Evolutionary conservation across 2,888 invertebrate species (phyloP), one percentile per base, ranked within the genome.

Genomic region (Mechanitis messenoides): DNA sequence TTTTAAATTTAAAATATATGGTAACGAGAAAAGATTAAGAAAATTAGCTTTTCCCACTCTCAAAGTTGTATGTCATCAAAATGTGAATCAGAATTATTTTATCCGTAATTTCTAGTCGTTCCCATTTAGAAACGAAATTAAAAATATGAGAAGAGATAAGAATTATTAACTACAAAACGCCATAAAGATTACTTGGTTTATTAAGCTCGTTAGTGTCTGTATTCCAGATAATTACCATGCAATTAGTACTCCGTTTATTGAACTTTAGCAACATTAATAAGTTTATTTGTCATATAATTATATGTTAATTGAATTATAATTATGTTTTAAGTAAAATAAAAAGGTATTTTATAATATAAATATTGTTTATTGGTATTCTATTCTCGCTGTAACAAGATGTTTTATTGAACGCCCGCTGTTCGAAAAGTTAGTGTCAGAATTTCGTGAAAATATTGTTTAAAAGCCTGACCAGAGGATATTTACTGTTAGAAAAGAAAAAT

Each of bases 61-160:
- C 3, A 42, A 33, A 54, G 5, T 31, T 45, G 45, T 62, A 46
- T 46, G 9, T 59, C 55, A 53, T 53, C 2, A 42, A 56, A 45
- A 11, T 33, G 33, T 33, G 54, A 9, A 20, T 53, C 42, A 55
- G 33, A 63, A 59, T 63, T 59, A 59, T 59, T 57, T 35, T 60
- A 57, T 42, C 42, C 45, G 54, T 35, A 59, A 42, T 46, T 57
- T 62, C 56, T 62, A 50, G 38, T 53, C 46, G 45, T 62, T 57
- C 20, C 20, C 20, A 50, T 54, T 59, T 54, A 45, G 28, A 38
- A 55, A n/a, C 56, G 11, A 55, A 59, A 59, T 60, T 60, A 31
- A 9, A 35, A 56, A 56, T 53, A 46, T 46, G 54, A 56, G 46
- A 33, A 53, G 46, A 56, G 59, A 56, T 53, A 59, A 56, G 47